Evolutionary conservation across 2,797 vertebrate species (phyloP), one percentile per base, ranked within the genome.

Genomic region (Sardinella longiceps): DNA sequence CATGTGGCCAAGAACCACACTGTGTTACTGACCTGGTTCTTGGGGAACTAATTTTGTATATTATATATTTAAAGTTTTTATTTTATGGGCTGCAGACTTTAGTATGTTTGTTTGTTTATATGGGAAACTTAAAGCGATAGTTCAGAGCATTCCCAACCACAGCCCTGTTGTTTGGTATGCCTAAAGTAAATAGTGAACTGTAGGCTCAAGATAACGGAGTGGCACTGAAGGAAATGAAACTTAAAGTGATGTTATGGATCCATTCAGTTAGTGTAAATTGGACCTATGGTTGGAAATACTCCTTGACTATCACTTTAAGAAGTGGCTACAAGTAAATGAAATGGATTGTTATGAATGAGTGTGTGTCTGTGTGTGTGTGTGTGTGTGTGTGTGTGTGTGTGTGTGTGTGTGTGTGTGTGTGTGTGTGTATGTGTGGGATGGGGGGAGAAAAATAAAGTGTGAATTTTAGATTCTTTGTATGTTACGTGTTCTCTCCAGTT

Each of bases 61-160:
- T 66, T 14, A 28, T 28, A 7, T 5, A 28, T 9, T 30, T 20
- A 2, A 15, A 43, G 20, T 48, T 23, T 80, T 43, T 45, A 80
- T 50, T 80, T 39, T 60, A 45, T 51, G 23, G 23, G 11, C 56
- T 25, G 4, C 20, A 53, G 5, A 5, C 0, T 90, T 87, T 66
- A 86, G 60, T 85, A 30, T 88, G 88, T 89, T 66, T 87, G 60
- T 85, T 37, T 88, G 88, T 89, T 86, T 53, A 18, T 45, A 46
- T 51, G 10, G 60, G n/a, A 25, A 48, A 12, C 46, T 48, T 48
- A 5, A 48, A 48, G 7, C 11, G 12, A 48, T 48, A 43, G 43
- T 43, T 7, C 7, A 7, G 43, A 43, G 43, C 7, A 43, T 43
- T 43, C 7, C 43, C 43, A 43, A 43, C 43, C 0, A 0, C 7